Conservation (phyloP, 2,797 vertebrate species). For the Ictinia mississippiensis region DNA sequence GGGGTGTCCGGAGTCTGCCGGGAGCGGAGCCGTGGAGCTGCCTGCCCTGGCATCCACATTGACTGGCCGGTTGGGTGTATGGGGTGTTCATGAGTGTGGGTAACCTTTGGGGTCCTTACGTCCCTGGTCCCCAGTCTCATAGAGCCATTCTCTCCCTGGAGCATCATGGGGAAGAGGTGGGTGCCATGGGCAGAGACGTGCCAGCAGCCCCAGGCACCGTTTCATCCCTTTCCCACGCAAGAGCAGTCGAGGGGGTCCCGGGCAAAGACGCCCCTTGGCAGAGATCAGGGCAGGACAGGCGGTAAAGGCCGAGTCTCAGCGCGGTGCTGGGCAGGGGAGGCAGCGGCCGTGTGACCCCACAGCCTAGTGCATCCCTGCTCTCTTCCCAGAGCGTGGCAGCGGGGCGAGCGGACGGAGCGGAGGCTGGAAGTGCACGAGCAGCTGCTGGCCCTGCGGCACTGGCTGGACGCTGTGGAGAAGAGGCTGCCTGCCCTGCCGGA, state of each 20-base stretch:
- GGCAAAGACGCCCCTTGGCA: not conserved
- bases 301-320: not conserved
- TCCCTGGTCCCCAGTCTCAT: too few species aligned
- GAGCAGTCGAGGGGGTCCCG: not conserved
- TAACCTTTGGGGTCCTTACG: too few species aligned
- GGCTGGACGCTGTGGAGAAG: slow-evolving; percentile 84
- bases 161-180: not conserved
- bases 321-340: not conserved
- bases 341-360: not conserved
- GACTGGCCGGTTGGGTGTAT: too few species aligned
- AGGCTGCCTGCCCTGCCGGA: slow-evolving; percentile 43
- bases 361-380: not conserved
- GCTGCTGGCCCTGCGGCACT: slow-evolving; percentile 81
- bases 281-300: not conserved
- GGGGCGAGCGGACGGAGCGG: slow-evolving; percentile 70
- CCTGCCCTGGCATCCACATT: not conserved
- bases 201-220: not conserved
- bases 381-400: slow-evolving; percentile 33
- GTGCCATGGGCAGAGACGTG: not conserved
- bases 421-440: slow-evolving; percentile 80
- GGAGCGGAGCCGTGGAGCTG: not conserved
- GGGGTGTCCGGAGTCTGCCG: not conserved
- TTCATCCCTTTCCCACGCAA: not conserved
- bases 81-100: not conserved
- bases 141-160: not conserved